phyloP scores from a whole-genome alignment of 1,140 invertebrate genomes.

The Penaeus indicus region DNA sequence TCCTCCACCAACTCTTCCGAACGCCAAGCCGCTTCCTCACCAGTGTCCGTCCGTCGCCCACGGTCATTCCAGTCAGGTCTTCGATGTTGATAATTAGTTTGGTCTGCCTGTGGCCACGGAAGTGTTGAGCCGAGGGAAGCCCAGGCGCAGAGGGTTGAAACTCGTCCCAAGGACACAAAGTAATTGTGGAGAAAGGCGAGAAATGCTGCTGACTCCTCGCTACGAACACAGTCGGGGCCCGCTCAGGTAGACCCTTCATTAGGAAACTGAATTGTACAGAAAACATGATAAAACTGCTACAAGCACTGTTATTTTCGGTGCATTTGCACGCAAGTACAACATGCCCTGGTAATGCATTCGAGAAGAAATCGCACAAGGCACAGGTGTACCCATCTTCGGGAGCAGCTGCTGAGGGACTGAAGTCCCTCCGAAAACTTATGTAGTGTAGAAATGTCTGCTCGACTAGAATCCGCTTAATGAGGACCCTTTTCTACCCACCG shows the following conservation, averaged over 20 bases:
- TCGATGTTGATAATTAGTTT: not conserved
- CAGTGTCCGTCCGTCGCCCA: not conserved
- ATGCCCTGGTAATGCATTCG: no score
- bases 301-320: no score
- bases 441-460: no score
- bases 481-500: no score
- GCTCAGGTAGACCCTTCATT: not conserved
- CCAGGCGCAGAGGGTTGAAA: slow-evolving; percentile 24
- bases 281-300: not conserved
- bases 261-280: slow-evolving; percentile 19
- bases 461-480: no score
- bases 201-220: not conserved
- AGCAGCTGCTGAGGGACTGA: no score
- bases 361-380: no score
- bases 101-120: no score
- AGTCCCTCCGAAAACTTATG: no score
- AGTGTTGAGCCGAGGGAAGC: not conserved
- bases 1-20: slow-evolving; percentile 12
- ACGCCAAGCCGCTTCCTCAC: slow-evolving; percentile 38
- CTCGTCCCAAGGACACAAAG: not conserved
- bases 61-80: slow-evolving; percentile 15
- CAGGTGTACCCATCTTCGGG: no score
- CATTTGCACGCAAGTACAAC: no score
- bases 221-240: not conserved
- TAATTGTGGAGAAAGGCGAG: slow-evolving; percentile 7